Conservation (phyloP, 2,888 invertebrate species). For the Drosophila emarginata region DNA sequence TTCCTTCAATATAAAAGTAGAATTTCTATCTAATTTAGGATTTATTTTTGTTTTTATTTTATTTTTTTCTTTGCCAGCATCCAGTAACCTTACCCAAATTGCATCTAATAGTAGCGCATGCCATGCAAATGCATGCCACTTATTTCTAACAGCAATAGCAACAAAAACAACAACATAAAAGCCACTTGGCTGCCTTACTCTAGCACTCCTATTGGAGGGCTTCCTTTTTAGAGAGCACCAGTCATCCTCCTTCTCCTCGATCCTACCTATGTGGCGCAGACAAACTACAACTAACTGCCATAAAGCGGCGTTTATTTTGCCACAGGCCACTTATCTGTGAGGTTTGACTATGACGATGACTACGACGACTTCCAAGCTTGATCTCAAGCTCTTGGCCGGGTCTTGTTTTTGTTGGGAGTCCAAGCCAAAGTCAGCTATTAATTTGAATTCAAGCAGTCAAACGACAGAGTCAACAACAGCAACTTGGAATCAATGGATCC, state of each 20-base stretch:
- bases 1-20: background rate
- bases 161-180: slow-evolving; percentile 44
- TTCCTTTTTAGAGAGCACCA: slow-evolving; percentile 57
- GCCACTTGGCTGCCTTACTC: slow-evolving; percentile 37
- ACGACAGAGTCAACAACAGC: slow-evolving; percentile 51
- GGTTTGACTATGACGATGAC: slow-evolving; percentile 64
- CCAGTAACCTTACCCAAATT: slow-evolving; percentile 70
- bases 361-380: slow-evolving; percentile 32
- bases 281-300: slow-evolving; percentile 73
- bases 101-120: slow-evolving; percentile 75
- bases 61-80: background rate
- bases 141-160: slow-evolving; percentile 61
- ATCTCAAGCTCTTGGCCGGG: slow-evolving; percentile 22
- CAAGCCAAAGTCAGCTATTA: slow-evolving; percentile 68
- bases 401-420: slow-evolving; percentile 48
- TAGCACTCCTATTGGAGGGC: slow-evolving; percentile 45
- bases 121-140: slow-evolving; percentile 72
- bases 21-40: slow-evolving; percentile 19
- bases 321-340: slow-evolving; percentile 75
- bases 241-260: slow-evolving; percentile 12
- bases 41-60: background rate
- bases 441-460: slow-evolving; percentile 80
- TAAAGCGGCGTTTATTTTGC: slow-evolving; percentile 77
- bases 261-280: slow-evolving; percentile 63
- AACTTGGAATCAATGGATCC: slow-evolving; percentile 75